Evolutionary conservation across 2,888 invertebrate genomes (phyloP), one percentile per base, ranked within the genome.

Genomic region (Cyaniris semiargus): DNA sequence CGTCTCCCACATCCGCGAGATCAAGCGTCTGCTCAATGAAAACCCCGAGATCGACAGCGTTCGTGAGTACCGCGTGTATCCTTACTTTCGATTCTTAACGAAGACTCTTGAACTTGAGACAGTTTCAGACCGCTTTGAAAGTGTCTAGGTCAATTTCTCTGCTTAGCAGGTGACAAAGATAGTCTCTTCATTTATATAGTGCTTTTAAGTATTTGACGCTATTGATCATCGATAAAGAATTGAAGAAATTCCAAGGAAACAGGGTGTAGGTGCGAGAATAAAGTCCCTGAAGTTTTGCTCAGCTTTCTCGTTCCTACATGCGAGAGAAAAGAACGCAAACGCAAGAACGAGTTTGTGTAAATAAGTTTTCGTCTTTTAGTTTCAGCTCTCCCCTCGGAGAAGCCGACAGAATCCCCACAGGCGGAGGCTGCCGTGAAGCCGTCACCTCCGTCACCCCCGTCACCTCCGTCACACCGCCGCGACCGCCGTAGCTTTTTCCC

Each of bases 21-120:
- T 92, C 78, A 88, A 87, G 76, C 82, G 88, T 6, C 85, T 89
- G 78, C 86, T 92, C 48, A 92, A 92, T 77, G 89, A 89, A 77
- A 89, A 92, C 79, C 92, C 92, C 0, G 92, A 92, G 79, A 87
- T 90, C 76, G 88, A 90, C 31, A 87, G 91, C 76, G 84, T 89
- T 78, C 87, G 92, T 91, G 81, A 80, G 78, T 78, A 34, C 18
- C 18, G n/a, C 15, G 21, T 21, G 58, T 58, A 58, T 53, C 18
- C 15, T 53, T 53, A 53, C 21, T 1, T 15, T 10, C 53, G 1
- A 10, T 1, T 38, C 1, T 38, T 38, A 8, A 7, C 15, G 48
- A 48, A 48, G 0, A 4, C 53, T 53, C 5, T 15, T 48, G 15
- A 56, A 15, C n/a, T 10, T 18, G 5, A n/a, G n/a, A 3, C 7